Base-by-base conservation (phyloP, 2,113 vertebrate genomes). In the Brachyhypopomus occidentalis region DNA sequence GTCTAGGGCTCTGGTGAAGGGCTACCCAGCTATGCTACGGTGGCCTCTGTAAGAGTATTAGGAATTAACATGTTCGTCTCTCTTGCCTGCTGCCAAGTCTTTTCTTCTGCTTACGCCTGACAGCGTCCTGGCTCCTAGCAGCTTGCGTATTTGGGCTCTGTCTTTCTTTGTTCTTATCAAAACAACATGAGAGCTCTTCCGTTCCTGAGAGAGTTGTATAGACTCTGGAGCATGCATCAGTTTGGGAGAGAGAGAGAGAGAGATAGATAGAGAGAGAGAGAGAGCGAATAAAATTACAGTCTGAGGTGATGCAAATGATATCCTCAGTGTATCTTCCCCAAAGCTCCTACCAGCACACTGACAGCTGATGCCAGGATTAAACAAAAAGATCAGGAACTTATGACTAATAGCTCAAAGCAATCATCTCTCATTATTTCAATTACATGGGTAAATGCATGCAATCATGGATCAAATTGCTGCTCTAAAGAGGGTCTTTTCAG, bases 371-470 rank as follows among this genome's bases (percentile, higher is more conserved):
- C 95, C 95, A 96, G 96, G 96, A 97, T 97, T 97, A 96, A 96
- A 96, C 95, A 96, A 96, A 96, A 96, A 96, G 95, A 96, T 95
- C 95, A 96, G 95, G 96, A 96, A 96, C 95, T 96, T 96, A 96
- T 96, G 97, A 96, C 96, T 98, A 97, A 98, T 98, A 98, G 96
- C 96, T 94, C 94, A 94, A 96, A 95, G 96, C 96, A 98, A 98
- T 98, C 97, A 97, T 97, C 96, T 95, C 95, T 97, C 96, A 98
- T 98, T 98, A 98, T 98, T 98, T 97, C 96, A 98, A 98, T 98
- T 98, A 98, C 96, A 96, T 96, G 96, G 94, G 95, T 98, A 98
- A 98, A 98, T 96, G 96, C 96, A 95, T 95, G 96, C 96, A 98
- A 98, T 98, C 96, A 98, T 95, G 95, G 95, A 95, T 96, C 95